Evolutionary conservation across 1,140 invertebrate genomes (phyloP).

Genomic region (Ectropis grisescens): DNA sequence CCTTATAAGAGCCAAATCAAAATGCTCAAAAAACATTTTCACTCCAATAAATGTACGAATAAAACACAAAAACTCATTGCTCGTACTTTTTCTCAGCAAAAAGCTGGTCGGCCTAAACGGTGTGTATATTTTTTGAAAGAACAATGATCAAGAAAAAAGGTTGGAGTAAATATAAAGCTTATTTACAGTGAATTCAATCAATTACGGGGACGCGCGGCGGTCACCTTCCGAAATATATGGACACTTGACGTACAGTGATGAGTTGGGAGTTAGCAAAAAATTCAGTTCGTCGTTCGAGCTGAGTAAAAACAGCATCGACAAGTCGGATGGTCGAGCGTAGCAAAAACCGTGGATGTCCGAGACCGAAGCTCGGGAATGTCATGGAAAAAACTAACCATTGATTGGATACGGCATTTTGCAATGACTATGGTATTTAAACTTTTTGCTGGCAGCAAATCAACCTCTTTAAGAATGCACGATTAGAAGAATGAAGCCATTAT

Average conservation of each 20-base stretch:
- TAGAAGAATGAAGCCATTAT: too few relatives aligned
- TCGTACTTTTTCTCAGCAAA: slow-evolving; percentile 7
- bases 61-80: slow-evolving; percentile 1
- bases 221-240: slow-evolving; percentile 44
- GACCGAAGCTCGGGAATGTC: slow-evolving; percentile 23
- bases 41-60: slow-evolving; percentile 3
- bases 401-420: slow-evolving; percentile 46
- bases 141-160: slow-evolving; percentile 6
- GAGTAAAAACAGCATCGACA: slow-evolving; percentile 49
- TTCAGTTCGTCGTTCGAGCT: slow-evolving; percentile 15
- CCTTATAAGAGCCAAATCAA: not conserved
- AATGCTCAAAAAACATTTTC: slow-evolving; percentile 5
- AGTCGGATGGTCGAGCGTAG: slow-evolving; percentile 26
- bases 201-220: slow-evolving; percentile 39
- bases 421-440: slow-evolving; percentile 1
- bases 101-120: slow-evolving; percentile 3
- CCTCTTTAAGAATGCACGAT: too few relatives aligned
- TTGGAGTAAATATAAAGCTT: slow-evolving; percentile 30
- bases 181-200: slow-evolving; percentile 55
- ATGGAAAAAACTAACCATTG: slow-evolving; percentile 34
- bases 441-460: too few relatives aligned
- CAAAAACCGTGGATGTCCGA: slow-evolving; percentile 42
- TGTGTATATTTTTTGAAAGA: slow-evolving; percentile 3
- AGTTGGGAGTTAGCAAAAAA: slow-evolving; percentile 45
- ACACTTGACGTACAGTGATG: slow-evolving; percentile 40